Conservation (phyloP, 1,140 invertebrate species). For the Drepana arcuata region DNA sequence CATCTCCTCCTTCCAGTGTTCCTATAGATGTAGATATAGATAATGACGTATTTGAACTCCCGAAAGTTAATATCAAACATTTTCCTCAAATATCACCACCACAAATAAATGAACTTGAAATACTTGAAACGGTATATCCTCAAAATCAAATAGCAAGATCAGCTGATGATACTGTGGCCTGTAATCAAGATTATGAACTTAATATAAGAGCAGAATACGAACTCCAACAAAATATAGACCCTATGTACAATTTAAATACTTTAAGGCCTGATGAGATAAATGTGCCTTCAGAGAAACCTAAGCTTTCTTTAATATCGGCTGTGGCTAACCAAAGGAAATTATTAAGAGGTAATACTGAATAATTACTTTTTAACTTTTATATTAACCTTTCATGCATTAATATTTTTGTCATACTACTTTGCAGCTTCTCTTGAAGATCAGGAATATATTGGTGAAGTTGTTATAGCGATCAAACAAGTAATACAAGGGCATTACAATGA, state of each 20-base stretch:
- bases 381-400: constrained; percentile 1
- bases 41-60: constrained; percentile 43
- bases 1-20: constrained; percentile 80
- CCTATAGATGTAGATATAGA: constrained; percentile 41
- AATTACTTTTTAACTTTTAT: neutral
- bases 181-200: constrained; percentile 21
- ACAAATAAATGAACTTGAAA: constrained; percentile 15
- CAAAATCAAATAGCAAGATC: constrained; percentile 26
- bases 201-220: constrained; percentile 36
- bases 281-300: constrained; percentile 64
- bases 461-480: constrained; percentile 82
- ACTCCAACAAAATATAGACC: constrained; percentile 33
- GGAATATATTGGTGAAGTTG: constrained; percentile 82
- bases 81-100: constrained; percentile 21
- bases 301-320: constrained; percentile 60
- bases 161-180: constrained; percentile 18
- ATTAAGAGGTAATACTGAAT: constrained; percentile 47
- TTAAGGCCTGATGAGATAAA: constrained; percentile 64
- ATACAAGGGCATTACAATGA: constrained; percentile 81
- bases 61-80: constrained; percentile 20
- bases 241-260: constrained; percentile 41
- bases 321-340: constrained; percentile 66
- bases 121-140: constrained; percentile 10
- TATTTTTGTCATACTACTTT: constrained; percentile 19
- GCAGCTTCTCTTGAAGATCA: constrained; percentile 76